phyloP scores from a whole-genome alignment of 1,140 invertebrate species.

The Coenobita brevimanus region DNA sequence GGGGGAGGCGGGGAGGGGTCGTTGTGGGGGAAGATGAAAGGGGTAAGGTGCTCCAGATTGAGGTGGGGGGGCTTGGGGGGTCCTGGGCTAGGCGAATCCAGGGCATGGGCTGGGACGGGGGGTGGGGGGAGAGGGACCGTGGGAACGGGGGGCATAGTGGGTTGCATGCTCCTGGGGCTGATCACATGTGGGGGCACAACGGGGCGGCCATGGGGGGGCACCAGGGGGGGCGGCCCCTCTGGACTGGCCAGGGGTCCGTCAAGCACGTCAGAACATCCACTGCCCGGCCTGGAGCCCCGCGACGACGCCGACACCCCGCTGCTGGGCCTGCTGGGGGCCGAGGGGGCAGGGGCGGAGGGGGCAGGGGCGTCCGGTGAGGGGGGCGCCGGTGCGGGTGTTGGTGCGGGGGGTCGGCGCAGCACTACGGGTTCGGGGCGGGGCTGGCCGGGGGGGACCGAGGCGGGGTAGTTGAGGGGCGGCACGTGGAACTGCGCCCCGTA shows the following conservation, averaged over 20 bases:
- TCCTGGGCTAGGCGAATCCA: not conserved
- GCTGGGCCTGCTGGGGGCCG: not conserved
- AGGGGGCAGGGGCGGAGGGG: not conserved
- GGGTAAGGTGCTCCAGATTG: slow-evolving; percentile 43
- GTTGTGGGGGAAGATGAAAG: slow-evolving; percentile 23
- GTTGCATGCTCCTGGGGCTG: slow-evolving; percentile 19
- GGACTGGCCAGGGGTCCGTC: slow-evolving; percentile 17
- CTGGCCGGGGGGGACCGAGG: slow-evolving; percentile 65
- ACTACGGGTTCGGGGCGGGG: slow-evolving; percentile 36
- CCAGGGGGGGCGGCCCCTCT: slow-evolving; percentile 31
- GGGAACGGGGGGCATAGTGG: not conserved
- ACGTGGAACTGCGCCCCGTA: slow-evolving; percentile 65
- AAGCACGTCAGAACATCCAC: slow-evolving; percentile 33
- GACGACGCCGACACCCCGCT: not conserved
- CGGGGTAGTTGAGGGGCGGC: slow-evolving; percentile 52
- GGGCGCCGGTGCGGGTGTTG: not conserved
- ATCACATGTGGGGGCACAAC: slow-evolving; percentile 48
- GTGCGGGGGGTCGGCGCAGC: slow-evolving; percentile 14
- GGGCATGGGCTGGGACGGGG: slow-evolving; percentile 32
- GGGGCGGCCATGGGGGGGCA: slow-evolving; percentile 60
- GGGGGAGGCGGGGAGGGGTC: not conserved
- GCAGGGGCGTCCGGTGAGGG: not conserved
- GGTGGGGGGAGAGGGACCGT: slow-evolving; percentile 11
- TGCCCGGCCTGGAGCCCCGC: not conserved
- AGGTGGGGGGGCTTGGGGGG: slow-evolving; percentile 29